A percentile compares a stretch with the other conserved stretches of the same genome.
Conservation (phyloP, 92 coral and sea anemone species). For the Parazoanthus swiftii region DNA sequence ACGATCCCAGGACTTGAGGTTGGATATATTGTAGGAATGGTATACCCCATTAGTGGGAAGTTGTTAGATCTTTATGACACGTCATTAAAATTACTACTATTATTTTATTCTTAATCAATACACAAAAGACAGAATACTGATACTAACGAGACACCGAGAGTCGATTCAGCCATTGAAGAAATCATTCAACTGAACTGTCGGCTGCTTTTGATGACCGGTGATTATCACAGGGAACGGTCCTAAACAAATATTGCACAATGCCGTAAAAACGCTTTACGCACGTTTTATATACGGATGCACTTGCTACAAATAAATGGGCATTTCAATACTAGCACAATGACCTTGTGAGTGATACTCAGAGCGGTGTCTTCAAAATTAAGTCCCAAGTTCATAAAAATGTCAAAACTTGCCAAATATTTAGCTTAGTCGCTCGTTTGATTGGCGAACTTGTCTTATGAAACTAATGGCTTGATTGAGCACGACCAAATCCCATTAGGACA, state of each 20-base stretch:
- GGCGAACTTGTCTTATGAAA: background rate
- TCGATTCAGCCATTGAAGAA: background rate
- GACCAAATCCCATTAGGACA: slow-evolving; percentile 22
- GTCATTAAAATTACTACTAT: no score
- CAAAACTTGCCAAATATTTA: slow-evolving; percentile 14
- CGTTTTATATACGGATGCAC: background rate
- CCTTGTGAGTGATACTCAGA: background rate
- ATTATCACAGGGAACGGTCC: background rate
- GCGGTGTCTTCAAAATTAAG: background rate
- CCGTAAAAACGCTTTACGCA: background rate
- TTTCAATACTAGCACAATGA: background rate
- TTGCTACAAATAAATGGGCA: background rate
- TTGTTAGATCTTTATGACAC: no score
- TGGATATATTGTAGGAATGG: no score
- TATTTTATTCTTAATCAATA: no score
- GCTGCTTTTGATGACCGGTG: background rate
- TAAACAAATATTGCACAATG: background rate
- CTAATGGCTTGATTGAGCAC: background rate
- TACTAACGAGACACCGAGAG: background rate
- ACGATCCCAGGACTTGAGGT: no score
- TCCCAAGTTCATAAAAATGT: slow-evolving; percentile 27
- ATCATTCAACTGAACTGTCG: background rate
- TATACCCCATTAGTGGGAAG: no score
- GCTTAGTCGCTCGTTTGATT: slow-evolving; percentile 10
- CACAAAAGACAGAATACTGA: background rate